Evolutionary conservation across 2,113 vertebrate species (phyloP).

Genomic region (Lasiurus cinereus): DNA sequence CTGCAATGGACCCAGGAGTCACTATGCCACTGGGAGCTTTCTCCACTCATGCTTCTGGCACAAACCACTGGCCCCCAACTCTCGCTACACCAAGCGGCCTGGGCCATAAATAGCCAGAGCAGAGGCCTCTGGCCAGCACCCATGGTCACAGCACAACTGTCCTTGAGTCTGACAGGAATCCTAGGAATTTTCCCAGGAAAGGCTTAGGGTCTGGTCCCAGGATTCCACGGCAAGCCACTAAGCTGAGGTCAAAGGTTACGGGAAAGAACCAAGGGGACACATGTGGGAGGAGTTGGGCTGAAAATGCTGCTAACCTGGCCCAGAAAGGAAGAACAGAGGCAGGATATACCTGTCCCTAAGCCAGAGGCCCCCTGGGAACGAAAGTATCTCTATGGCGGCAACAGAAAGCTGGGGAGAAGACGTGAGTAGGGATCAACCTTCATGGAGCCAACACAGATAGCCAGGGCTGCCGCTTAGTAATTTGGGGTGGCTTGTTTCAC

Average conservation of each 20-base stretch:
- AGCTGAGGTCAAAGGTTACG: constrained; percentile 75
- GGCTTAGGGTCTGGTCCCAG: constrained; percentile 77
- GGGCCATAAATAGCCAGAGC: constrained; percentile 76
- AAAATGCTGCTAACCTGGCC: background rate
- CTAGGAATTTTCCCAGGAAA: constrained; percentile 89
- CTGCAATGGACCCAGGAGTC: background rate
- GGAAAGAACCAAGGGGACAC: constrained; percentile 66
- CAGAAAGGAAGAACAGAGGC: background rate
- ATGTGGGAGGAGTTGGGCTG: background rate
- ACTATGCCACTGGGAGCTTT: background rate
- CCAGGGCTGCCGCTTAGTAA: background rate
- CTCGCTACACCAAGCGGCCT: background rate
- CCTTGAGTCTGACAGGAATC: constrained; percentile 84
- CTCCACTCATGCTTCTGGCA: constrained; percentile 43
- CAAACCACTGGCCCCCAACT: background rate
- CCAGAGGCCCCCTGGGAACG: background rate
- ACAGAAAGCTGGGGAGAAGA: background rate
- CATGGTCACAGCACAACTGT: constrained; percentile 67
- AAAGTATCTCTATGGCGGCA: background rate
- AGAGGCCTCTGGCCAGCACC: constrained; percentile 73
- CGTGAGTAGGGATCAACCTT: background rate
- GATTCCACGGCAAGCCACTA: constrained; percentile 73
- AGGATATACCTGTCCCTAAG: background rate
- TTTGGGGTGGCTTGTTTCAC: background rate
- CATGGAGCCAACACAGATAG: background rate